Conservation (phyloP, 2,797 vertebrate species). For the Spinus pinus region DNA sequence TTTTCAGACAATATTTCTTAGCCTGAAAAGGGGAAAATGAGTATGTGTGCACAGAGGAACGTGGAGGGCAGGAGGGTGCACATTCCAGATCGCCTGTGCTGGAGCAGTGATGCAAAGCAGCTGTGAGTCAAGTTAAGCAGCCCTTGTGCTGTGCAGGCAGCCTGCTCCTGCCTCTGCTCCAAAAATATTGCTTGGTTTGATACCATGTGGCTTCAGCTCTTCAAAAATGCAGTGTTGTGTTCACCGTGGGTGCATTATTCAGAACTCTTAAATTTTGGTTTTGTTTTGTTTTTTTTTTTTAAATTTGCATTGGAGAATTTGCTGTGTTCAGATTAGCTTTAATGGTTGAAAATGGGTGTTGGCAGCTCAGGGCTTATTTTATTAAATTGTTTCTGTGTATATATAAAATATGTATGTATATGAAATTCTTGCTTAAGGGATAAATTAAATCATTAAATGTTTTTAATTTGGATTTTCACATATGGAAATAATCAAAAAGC, state of each 20-base stretch:
- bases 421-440: not conserved
- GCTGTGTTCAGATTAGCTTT: not conserved
- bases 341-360: not conserved
- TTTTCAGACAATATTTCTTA: not conserved
- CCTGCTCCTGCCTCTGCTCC: not conserved
- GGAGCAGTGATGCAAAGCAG: conserved; percentile 18
- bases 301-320: not conserved
- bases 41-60: not conserved
- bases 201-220: not conserved
- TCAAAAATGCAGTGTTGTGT: not conserved
- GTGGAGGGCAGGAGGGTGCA: conserved; percentile 26
- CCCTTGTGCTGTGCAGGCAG: not conserved
- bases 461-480: not conserved
- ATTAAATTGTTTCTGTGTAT: not conserved
- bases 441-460: not conserved
- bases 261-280: not conserved
- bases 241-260: not conserved
- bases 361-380: not conserved
- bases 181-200: not conserved
- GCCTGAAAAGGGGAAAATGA: not conserved
- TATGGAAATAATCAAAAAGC: not conserved
- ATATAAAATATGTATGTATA: not conserved
- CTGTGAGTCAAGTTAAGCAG: not conserved
- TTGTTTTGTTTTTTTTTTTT: not conserved
- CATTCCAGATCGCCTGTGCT: conserved; percentile 18